Conservation (phyloP, 2,888 invertebrate species). For the Oligia fasciuncula region DNA sequence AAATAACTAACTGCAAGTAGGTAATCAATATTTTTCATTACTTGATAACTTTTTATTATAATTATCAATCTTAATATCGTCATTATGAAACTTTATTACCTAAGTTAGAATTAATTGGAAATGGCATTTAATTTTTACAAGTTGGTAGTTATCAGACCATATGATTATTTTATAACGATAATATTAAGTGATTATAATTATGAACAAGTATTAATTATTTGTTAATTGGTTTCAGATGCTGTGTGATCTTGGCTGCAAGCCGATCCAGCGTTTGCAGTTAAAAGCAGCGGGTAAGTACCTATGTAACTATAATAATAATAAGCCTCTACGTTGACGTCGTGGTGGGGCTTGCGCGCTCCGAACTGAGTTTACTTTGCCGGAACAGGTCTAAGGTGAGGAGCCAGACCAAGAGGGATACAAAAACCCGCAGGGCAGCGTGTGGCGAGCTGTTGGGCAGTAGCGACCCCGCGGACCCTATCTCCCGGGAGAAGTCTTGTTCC, state of each 20-base stretch:
- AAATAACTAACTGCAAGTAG: neutral
- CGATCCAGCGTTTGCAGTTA: neutral
- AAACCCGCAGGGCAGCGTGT: no score
- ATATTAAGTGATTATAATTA: slow-evolving; percentile 7
- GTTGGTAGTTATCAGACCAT: neutral
- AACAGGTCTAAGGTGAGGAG: no score
- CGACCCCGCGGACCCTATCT: no score
- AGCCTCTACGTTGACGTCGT: no score
- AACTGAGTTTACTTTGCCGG: no score
- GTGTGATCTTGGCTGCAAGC: neutral
- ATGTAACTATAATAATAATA: no score
- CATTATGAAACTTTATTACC: neutral
- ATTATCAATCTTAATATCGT: neutral
- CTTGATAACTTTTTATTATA: slow-evolving; percentile 1
- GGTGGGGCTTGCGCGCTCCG: no score
- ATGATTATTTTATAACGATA: slow-evolving; percentile 7
- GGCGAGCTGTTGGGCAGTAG: no score
- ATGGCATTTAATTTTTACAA: neutral
- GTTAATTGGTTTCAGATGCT: slow-evolving; percentile 12
- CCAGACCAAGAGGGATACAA: no score
- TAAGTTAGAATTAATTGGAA: slow-evolving; percentile 1
- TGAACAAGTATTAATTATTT: neutral
- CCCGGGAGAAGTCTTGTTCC: no score
- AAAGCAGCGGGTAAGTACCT: neutral
- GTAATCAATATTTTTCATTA: slow-evolving; percentile 30